Conservation (phyloP, 35 echinoderm and acorn worm species). For the Patiria miniata region DNA sequence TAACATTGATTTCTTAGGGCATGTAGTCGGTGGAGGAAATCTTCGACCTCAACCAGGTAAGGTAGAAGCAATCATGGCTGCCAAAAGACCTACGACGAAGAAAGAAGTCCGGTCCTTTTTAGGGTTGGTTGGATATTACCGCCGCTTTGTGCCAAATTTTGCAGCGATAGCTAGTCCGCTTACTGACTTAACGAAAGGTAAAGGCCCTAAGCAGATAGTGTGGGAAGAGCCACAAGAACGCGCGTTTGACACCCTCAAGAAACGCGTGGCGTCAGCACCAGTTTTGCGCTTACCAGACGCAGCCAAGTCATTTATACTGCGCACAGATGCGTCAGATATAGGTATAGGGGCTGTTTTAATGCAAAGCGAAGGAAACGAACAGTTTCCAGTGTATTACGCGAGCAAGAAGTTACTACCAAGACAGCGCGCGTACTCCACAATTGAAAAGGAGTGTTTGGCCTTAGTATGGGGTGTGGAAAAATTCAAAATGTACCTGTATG, state of each 20-base stretch:
- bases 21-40: conserved; percentile 41
- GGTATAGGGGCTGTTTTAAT: no score
- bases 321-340: conserved; percentile 38
- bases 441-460: no score
- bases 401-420: no score
- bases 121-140: conserved; percentile 29
- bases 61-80: conserved; percentile 48
- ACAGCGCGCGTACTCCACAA: no score
- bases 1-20: conserved; percentile 63
- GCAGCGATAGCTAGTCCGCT: conserved; percentile 30
- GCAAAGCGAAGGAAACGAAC: no score
- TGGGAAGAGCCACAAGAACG: no score
- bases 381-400: no score
- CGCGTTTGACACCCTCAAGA: conserved; percentile 26
- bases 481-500: no score
- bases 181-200: conserved; percentile 15
- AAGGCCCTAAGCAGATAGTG: conserved; percentile 40
- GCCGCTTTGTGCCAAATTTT: conserved; percentile 49
- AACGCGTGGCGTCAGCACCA: conserved; percentile 5
- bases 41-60: conserved; percentile 48
- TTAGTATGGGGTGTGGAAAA: no score
- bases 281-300: conserved; percentile 43
- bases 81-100: conserved; percentile 39
- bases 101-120: conserved; percentile 51
- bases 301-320: conserved; percentile 31